Base-by-base conservation (phyloP, 2,113 vertebrate species). In the Petroica traversi region DNA sequence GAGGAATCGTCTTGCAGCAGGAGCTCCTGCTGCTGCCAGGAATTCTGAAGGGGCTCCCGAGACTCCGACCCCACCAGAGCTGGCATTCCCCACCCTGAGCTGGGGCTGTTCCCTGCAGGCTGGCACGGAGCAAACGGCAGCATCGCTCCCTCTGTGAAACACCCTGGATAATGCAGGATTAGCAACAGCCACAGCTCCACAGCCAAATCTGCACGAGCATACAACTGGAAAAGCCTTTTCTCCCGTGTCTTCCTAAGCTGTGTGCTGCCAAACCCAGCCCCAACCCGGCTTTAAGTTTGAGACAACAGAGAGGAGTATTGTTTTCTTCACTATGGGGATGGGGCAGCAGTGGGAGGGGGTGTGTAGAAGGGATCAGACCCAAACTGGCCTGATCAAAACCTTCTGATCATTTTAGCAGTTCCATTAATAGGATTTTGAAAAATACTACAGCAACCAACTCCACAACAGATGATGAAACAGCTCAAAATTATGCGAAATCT, bases 401-500 rank as follows among this genome's bases (percentile, higher is more conserved):
- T 57, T 33, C 52, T 26, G 19, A 71, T 55, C 12, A 24, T 51
- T 74, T 84, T 10, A 55, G 28, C 40, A 36, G 58, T 17, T 74
- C 57, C 8, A 67, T 16, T 2, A 14, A 23, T 0, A 68, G n/a
- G 7, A 49, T 61, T 88, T 45, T 73, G 40, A 46, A 61, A 80
- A 71, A 67, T 4, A 57, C 20, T 19, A 12, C 5, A 52, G 34
- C 69, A 81, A 80, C 5, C 1, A 2, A 57, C 46, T 54, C 62
- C 1, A 0, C 11, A 46, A 29, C 8, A 34, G 43, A 1, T 36
- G 23, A 76, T 0, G 6, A 16, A 64, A 72, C 3, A 68, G 22
- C 25, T 82, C 26, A 9, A 22, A 85, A 34, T 36, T 23, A 67
- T 25, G 38, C 45, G 68, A 54, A 78, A 55, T 5, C 24, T 22